Base-by-base conservation (phyloP, 2,113 vertebrate species). In the Platysternon megacephalum region DNA sequence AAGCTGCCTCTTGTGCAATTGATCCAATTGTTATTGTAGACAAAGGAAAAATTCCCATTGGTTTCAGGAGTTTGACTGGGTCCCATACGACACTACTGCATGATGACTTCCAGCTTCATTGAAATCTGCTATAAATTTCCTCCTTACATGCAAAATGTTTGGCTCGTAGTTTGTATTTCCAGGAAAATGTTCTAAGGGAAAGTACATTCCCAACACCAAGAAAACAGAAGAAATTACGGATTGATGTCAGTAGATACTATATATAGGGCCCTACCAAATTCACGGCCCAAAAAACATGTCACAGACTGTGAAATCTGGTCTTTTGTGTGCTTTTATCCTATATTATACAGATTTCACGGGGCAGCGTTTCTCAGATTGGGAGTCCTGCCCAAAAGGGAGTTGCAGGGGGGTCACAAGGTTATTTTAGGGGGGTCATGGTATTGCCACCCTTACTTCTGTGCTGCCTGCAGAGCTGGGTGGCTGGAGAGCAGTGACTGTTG, bases 111-210 rank as follows among this genome's bases (percentile, higher is more conserved):
- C 29, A 11, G 65, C 84, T 93, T 91, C 65, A 88, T 91, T 93
- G 44, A 91, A 91, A 10, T 53, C 89, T 90, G 72, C 88, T 94
- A 84, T n/a, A 95, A 93, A 93, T 95, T 94, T 93, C 5, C 26
- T 88, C 1, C 61, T 90, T 1, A 88, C n/a, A 58, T 93, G 86
- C 46, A 93, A 94, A 94, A 93, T 79, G 3, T 5, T 88, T 93
- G 44, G 35, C 39, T 94, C 85, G 81, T 28, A 95, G 46, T 3
- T 72, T 58, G 4, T 56, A 85, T 93, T 93, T 94, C 46, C 68
- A 79, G 46, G 87, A 96, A 88, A 39, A 35, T 93, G n/a, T 74
- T 81, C 53, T 85, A 51, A 93, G 5, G 42, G 83, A 7, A 55
- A 11, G 84, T 81, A 91, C 10, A 85, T 86, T 86, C 35, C 39